Conservation (phyloP, 2,113 vertebrate species). For the Nematolebias whitei region DNA sequence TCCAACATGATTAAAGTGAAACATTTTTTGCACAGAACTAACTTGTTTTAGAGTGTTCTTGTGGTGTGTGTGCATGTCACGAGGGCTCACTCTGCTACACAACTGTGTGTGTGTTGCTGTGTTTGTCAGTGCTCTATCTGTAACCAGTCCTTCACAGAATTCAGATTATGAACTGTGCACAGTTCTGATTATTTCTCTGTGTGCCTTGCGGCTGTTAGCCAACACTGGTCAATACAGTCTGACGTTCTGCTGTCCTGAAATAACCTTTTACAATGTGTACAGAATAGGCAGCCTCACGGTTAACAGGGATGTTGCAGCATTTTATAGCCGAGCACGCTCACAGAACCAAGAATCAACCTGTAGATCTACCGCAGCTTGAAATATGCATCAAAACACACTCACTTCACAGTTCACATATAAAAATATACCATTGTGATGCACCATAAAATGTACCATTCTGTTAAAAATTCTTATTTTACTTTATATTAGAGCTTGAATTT, state of each 20-base stretch:
- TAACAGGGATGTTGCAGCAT: constrained; percentile 23
- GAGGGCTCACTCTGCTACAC: too few relatives aligned
- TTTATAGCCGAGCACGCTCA: constrained; percentile 14
- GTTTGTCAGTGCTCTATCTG: constrained; percentile 1
- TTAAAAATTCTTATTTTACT: not conserved
- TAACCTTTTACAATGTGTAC: constrained; percentile 51
- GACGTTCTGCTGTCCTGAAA: constrained; percentile 26
- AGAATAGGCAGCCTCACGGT: constrained; percentile 30
- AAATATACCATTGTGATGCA: not conserved
- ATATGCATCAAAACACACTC: not conserved
- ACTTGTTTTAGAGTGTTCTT: constrained; percentile 14
- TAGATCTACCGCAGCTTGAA: not conserved
- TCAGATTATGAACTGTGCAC: constrained; percentile 29
- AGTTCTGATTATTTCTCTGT: constrained; percentile 35
- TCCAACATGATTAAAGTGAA: constrained; percentile 42
- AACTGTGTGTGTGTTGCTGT: constrained; percentile 3
- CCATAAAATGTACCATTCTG: not conserved
- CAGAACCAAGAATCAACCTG: constrained; percentile 19
- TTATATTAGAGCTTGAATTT: not conserved
- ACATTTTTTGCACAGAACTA: constrained; percentile 44
- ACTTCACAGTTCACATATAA: not conserved
- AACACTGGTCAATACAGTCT: constrained; percentile 39
- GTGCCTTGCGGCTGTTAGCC: constrained; percentile 38
- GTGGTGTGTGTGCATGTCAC: constrained; percentile 20
- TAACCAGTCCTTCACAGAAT: not conserved